Base-by-base conservation (phyloP, 2,888 invertebrate species). In the Caenorhabditis panamensis region DNA sequence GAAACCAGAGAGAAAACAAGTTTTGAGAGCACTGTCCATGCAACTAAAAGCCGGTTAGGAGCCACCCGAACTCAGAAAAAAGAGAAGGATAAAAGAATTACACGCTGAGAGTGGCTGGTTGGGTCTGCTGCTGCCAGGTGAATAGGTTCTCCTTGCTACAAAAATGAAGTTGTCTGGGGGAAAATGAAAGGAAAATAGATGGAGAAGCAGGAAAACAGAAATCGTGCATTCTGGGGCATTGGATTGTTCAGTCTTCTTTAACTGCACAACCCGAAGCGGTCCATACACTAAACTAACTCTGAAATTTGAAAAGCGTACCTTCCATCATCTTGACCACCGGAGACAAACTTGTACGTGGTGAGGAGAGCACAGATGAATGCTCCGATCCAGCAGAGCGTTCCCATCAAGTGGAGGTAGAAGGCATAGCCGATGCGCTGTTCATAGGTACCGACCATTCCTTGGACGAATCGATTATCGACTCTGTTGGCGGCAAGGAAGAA, bases 401-500 rank as follows among this genome's bases (percentile, higher is more conserved):
- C 90, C 76, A 90, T 83, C 51, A 90, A 63, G 76, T 90, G 90
- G 4, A 90, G 83, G 76, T 90, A 90, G 86, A 89, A 90, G 28
- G 89, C 89, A 77, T 89, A 89, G 20, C 89, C 89, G 68, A 89
- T 89, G 63, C 82, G 77, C 81, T 89, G 89, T 80, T 90, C 90
- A 81, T 90, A 90, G n/a, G 90, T 90, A 63, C 88, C 90, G 26
- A 90, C 90, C 79, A 90, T 86, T 82, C 90, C 90, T 67, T 88
- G 87, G 9, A 90, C 90, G 78, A 90, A 90, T 63, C 90, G 84
- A 53, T 88, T 87, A 75, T 90, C 90, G 56, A 90, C 90, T 49
- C 90, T 81, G 47, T 90, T 90, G 6, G 90, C 90, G 26, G 90
- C 89, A 44, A 90, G 84, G 84, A 90, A 90, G 86, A 90, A 89